Percentiles rank a stretch among this genome's conserved stretches.
phyloP scores from a whole-genome alignment of 2,888 invertebrate species.

The Germaria angustata region DNA sequence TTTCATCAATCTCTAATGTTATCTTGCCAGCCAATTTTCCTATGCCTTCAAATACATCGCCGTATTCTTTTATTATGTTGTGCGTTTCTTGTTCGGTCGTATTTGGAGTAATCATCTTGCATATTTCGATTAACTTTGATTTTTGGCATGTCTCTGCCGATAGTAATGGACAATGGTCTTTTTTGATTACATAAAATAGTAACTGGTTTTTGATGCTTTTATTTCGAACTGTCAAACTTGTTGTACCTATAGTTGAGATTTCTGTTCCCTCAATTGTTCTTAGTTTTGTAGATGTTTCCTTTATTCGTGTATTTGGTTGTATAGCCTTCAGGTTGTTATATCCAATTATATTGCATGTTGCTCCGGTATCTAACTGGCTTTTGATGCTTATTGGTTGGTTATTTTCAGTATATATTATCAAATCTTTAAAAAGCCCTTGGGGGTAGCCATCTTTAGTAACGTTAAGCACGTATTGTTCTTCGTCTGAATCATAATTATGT shows the following conservation, averaged over 20 bases:
- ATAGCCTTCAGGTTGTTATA: neutral
- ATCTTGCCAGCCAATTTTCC: neutral
- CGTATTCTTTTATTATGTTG: conserved; percentile 6
- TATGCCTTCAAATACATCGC: neutral
- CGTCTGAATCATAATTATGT: no score
- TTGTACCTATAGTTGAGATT: conserved; percentile 11
- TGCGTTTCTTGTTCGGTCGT: neutral
- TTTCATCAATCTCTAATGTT: conserved; percentile 4
- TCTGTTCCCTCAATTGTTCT: conserved; percentile 8
- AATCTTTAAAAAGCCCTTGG: neutral
- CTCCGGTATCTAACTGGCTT: neutral
- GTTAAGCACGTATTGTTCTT: conserved; percentile 15
- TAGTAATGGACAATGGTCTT: conserved; percentile 13
- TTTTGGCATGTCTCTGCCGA: neutral
- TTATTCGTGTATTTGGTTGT: neutral
- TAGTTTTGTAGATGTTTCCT: neutral
- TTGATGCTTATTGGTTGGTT: neutral
- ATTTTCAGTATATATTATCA: neutral
- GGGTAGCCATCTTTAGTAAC: neutral
- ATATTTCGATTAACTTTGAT: conserved; percentile 1
- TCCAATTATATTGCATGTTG: neutral
- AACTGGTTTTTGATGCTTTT: neutral
- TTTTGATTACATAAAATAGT: conserved; percentile 18
- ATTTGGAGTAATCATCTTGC: neutral
- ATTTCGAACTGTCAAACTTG: neutral